Evolutionary conservation across 2,113 vertebrate species (phyloP).

Genomic region (Carlito syrichta): DNA sequence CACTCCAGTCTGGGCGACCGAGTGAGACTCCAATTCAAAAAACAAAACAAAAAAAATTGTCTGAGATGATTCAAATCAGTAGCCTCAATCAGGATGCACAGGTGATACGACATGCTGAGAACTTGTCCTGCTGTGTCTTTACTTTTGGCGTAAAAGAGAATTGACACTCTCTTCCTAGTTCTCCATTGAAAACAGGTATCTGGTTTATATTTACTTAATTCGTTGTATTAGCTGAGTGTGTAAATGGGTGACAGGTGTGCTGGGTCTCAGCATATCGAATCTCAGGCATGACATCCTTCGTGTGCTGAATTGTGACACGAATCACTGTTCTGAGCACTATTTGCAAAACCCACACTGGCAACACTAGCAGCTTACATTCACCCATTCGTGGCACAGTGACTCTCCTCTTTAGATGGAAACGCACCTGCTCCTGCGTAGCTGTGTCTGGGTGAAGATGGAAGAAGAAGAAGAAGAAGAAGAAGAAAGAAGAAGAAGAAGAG

Average conservation of each 20-base stretch:
- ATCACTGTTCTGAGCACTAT: background rate
- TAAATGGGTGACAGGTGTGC: background rate
- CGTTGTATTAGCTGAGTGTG: background rate
- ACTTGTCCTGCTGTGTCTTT: background rate
- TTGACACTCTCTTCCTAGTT: background rate
- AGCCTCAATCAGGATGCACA: too few relatives aligned
- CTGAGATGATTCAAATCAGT: background rate
- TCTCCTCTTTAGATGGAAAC: background rate
- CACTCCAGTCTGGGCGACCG: too few relatives aligned
- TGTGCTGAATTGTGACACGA: background rate
- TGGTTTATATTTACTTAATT: background rate
- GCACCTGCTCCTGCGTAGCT: background rate
- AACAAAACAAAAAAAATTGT: too few relatives aligned
- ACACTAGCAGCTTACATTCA: rapidly evolving
- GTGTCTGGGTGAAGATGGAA: background rate
- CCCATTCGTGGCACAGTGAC: background rate
- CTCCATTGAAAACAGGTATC: background rate
- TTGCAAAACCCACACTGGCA: background rate
- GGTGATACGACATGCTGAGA: background rate
- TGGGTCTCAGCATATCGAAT: rapidly evolving
- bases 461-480: background rate
- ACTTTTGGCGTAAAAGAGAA: background rate
- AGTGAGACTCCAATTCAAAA: too few relatives aligned
- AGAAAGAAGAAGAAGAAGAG: background rate
- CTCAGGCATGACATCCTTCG: background rate